Evolutionary conservation across 2,113 vertebrate species (phyloP).

Genomic region (Polypterus bichir): DNA sequence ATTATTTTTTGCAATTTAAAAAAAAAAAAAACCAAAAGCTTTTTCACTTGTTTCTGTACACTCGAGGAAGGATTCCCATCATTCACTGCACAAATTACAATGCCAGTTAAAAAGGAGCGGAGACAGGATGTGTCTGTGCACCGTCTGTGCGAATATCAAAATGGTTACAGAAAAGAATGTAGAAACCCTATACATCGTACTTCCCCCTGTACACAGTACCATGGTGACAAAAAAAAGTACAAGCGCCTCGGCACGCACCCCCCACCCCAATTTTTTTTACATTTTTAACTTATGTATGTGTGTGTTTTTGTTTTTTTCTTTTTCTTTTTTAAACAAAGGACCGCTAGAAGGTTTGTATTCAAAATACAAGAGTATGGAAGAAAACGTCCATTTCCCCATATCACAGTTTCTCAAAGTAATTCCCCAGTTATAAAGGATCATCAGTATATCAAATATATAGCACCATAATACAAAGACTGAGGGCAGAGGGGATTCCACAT

Average conservation of each 20-base stretch:
- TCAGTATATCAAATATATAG: slow-evolving; percentile 85
- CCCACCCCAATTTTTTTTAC: too few species aligned
- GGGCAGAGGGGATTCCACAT: slow-evolving; percentile 66
- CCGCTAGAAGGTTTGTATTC: slow-evolving; percentile 64
- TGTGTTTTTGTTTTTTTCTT: slow-evolving; percentile 40
- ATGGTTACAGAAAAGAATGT: slow-evolving; percentile 75
- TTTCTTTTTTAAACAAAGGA: slow-evolving; percentile 15
- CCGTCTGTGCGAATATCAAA: slow-evolving; percentile 83
- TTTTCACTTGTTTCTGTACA: slow-evolving; percentile 81
- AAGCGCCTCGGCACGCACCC: too few species aligned
- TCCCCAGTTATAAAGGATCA: slow-evolving; percentile 70
- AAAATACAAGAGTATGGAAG: slow-evolving; percentile 85
- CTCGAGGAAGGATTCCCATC: slow-evolving; percentile 64
- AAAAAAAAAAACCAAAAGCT: slow-evolving; percentile 40
- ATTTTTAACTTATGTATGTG: too few species aligned
- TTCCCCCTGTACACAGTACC: slow-evolving; percentile 47
- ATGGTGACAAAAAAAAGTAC: slow-evolving; percentile 59
- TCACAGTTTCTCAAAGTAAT: slow-evolving; percentile 82
- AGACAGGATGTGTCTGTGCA: slow-evolving; percentile 67
- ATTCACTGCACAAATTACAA: slow-evolving; percentile 76
- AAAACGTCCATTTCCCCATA: slow-evolving; percentile 50
- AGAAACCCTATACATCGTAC: slow-evolving; percentile 72
- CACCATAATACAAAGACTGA: slow-evolving; percentile 90
- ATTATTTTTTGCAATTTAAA: slow-evolving; percentile 45
- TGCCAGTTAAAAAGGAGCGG: slow-evolving; percentile 60